Percentiles rank a stretch among this genome's conserved stretches.
Conservation (phyloP, 1,140 invertebrate genomes). For the Steinernema feltiae region DNA sequence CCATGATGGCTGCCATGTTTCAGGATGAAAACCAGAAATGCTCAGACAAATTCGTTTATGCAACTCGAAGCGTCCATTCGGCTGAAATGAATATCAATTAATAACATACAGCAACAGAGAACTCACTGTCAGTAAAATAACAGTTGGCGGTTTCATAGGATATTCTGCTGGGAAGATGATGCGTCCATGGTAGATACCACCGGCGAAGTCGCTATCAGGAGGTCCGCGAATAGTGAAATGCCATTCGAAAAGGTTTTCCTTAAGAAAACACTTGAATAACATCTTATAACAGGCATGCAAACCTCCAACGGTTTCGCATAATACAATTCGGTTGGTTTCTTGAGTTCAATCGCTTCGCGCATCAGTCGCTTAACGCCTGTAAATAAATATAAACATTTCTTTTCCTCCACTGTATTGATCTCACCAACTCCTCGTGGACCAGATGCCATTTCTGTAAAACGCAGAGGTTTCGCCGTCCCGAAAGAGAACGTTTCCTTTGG, state of each 20-base stretch:
- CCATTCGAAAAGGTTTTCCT: conserved; percentile 94
- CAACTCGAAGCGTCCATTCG: conserved; percentile 86
- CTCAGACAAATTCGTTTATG: conserved; percentile 92
- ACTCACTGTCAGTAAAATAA: conserved; percentile 80
- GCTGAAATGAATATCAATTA: conserved; percentile 63
- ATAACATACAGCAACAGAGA: conserved; percentile 12
- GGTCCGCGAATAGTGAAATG: conserved; percentile 89
- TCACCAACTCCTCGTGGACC: background rate
- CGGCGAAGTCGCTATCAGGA: conserved; percentile 77
- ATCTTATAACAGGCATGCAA: conserved; percentile 25
- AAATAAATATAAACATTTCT: conserved; percentile 21
- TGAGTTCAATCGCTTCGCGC: conserved; percentile 77
- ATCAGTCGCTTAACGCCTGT: conserved; percentile 85
- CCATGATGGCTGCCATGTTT: conserved; percentile 94
- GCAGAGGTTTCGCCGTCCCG: no score
- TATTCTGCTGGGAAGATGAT: conserved; percentile 83
- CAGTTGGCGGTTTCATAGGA: conserved; percentile 94
- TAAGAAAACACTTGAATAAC: conserved; percentile 24
- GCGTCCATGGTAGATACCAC: conserved; percentile 65
- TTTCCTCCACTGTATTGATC: background rate
- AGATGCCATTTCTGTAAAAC: background rate
- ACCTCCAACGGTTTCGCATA: conserved; percentile 78
- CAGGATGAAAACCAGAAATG: conserved; percentile 92
- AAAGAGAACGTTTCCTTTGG: no score
- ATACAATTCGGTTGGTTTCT: conserved; percentile 80